A percentile compares a stretch with the other conserved stretches of the same genome.
Conservation (phyloP, 2,113 vertebrate species). For the Delphinapterus leucas region DNA sequence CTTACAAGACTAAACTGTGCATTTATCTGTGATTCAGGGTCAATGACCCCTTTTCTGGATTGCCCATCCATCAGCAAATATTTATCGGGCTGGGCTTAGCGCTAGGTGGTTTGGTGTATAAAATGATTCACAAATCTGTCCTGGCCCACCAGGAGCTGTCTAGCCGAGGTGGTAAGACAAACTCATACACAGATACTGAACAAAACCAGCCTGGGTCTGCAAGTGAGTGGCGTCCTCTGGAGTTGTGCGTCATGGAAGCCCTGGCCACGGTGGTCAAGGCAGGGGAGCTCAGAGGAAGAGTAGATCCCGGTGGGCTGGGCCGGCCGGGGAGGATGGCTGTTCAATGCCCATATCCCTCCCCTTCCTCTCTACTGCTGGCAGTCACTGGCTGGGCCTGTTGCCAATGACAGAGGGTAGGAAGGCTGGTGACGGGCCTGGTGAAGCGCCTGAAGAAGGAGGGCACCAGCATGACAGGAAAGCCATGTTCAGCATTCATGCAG, state of each 20-base stretch:
- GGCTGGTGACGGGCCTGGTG: neutral
- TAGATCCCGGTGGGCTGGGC: neutral
- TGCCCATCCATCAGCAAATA: constrained; percentile 29
- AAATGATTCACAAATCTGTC: neutral
- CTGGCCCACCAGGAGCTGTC: neutral
- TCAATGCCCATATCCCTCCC: too few relatives aligned
- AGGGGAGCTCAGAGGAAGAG: neutral
- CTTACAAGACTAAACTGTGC: neutral
- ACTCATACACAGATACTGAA: neutral
- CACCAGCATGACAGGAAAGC: neutral
- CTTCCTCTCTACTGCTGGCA: neutral
- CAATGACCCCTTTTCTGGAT: neutral
- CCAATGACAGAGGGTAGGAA: neutral
- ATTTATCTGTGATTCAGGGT: neutral
- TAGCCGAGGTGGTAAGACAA: neutral
- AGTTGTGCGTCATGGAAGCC: neutral
- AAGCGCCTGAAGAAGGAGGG: neutral
- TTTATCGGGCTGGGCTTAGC: neutral
- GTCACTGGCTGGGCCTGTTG: neutral
- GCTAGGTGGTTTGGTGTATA: neutral
- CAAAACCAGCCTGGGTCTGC: neutral
- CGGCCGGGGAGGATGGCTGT: neutral
- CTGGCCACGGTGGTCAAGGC: neutral
- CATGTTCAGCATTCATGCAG: rapidly evolving
- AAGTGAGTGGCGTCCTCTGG: neutral